A percentile compares a stretch with the other conserved stretches of the same genome.
Evolutionary conservation across 2,797 vertebrate genomes (phyloP).

Genomic region (Geotrypetes seraphini): DNA sequence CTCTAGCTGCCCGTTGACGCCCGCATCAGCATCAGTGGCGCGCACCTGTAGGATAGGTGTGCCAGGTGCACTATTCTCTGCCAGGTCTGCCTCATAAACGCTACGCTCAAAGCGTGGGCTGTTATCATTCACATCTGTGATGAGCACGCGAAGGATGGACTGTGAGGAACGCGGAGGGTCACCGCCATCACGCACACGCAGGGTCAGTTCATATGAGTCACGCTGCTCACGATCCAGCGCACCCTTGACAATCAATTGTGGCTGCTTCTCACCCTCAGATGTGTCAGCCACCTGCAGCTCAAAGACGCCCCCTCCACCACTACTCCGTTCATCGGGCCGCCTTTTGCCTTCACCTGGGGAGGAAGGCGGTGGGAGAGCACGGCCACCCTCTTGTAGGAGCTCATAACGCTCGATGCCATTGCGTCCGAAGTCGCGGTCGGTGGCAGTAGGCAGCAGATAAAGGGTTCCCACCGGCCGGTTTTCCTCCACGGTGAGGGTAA

Average conservation of each 20-base stretch:
- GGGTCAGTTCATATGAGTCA: conserved; percentile 92
- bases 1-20: conserved; percentile 94
- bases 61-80: conserved; percentile 90
- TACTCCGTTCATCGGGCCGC: conserved; percentile 57
- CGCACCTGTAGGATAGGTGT: conserved; percentile 93
- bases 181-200: conserved; percentile 87
- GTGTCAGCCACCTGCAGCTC: conserved; percentile 95
- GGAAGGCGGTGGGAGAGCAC: not conserved
- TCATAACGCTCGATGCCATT: conserved; percentile 96
- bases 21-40: conserved; percentile 84
- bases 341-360: conserved; percentile 53
- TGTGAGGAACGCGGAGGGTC: conserved; percentile 89
- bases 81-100: conserved; percentile 84
- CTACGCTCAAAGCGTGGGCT: conserved; percentile 91
- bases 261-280: conserved; percentile 92
- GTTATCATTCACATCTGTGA: conserved; percentile 98
- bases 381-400: conserved; percentile 72
- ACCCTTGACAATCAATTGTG: conserved; percentile 95
- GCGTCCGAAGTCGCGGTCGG: conserved; percentile 90
- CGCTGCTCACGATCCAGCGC: conserved; percentile 88
- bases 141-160: conserved; percentile 89
- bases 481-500: conserved; percentile 93
- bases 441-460: conserved; percentile 90
- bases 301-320: conserved; percentile 88
- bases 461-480: conserved; percentile 95